Percentiles rank a stretch among this genome's conserved stretches.
Conservation (phyloP, 2,113 vertebrate species). For the Dascyllus trimaculatus region DNA sequence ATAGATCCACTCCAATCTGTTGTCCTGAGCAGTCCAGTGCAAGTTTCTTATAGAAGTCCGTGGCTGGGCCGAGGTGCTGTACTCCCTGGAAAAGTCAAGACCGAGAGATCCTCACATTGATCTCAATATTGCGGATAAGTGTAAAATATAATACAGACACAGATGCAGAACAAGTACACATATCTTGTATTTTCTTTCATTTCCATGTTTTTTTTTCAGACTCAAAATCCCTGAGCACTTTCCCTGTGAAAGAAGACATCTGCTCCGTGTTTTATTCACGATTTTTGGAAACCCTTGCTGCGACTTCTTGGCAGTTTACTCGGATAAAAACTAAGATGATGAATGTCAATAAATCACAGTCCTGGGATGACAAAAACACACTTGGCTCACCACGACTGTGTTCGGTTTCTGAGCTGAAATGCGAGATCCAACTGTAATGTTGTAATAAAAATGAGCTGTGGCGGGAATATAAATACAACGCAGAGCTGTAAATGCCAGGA, state of each 20-base stretch:
- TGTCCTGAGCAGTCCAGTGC: constrained; percentile 98
- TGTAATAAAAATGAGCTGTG: constrained; percentile 28
- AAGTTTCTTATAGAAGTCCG: constrained; percentile 98
- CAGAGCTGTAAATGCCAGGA: background rate
- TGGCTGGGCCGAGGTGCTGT: constrained; percentile 96
- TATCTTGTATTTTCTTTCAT: background rate
- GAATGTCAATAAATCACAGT: constrained; percentile 42
- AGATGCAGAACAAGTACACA: too few relatives aligned
- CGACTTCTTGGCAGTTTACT: constrained; percentile 17
- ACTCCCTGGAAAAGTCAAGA: constrained; percentile 85
- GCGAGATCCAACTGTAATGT: background rate
- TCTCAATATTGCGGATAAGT: background rate
- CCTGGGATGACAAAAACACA: background rate
- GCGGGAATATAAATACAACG: constrained; percentile 2
- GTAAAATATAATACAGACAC: too few relatives aligned
- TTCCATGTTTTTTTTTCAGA: background rate
- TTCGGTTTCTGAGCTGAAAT: constrained; percentile 3
- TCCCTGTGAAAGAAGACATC: constrained; percentile 18
- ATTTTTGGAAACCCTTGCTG: background rate
- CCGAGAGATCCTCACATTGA: background rate
- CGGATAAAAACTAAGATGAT: constrained; percentile 21
- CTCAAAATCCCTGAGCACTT: background rate
- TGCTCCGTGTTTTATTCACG: background rate
- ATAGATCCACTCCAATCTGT: constrained; percentile 97
- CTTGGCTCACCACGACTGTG: background rate